Percentiles rank a stretch among this genome's conserved stretches.
Evolutionary conservation across 2,888 invertebrate species (phyloP).

Genomic region (Alitta virens): DNA sequence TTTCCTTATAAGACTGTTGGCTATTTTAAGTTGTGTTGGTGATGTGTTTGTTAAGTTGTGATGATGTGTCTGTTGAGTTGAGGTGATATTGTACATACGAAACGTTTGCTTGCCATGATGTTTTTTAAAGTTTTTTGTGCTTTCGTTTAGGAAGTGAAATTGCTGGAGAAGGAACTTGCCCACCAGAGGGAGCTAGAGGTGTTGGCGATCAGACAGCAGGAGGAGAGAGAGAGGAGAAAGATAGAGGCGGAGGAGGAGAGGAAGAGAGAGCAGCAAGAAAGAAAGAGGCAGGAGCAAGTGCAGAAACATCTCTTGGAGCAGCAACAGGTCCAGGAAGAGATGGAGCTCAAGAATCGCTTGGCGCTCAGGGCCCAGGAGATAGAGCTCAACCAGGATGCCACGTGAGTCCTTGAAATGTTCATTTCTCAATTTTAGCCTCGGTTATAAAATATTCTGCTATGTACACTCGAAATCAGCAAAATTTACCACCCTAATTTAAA

Average conservation of each 20-base stretch:
- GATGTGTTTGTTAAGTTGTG: too few relatives aligned
- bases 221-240: slow-evolving; percentile 8
- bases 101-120: not conserved
- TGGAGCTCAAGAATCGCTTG: not conserved
- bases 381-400: not conserved
- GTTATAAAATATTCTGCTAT: too few relatives aligned
- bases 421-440: too few relatives aligned
- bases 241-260: slow-evolving; percentile 22
- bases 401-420: too few relatives aligned
- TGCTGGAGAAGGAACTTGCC: slow-evolving; percentile 9
- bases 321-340: not conserved
- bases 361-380: not conserved
- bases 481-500: too few relatives aligned
- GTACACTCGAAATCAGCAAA: too few relatives aligned
- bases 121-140: not conserved
- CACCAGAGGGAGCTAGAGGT: slow-evolving; percentile 17
- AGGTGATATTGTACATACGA: too few relatives aligned
- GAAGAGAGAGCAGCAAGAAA: slow-evolving; percentile 7
- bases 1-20: too few relatives aligned
- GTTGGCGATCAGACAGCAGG: slow-evolving; percentile 10
- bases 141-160: slow-evolving; percentile 12
- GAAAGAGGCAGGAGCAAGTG: slow-evolving; percentile 15
- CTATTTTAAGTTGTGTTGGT: too few relatives aligned
- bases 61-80: too few relatives aligned
- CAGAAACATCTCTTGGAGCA: slow-evolving; percentile 25